A percentile compares a stretch with the other conserved stretches of the same genome.
phyloP scores from a whole-genome alignment of 2,888 invertebrate species.

The Nomada ruficornis region DNA sequence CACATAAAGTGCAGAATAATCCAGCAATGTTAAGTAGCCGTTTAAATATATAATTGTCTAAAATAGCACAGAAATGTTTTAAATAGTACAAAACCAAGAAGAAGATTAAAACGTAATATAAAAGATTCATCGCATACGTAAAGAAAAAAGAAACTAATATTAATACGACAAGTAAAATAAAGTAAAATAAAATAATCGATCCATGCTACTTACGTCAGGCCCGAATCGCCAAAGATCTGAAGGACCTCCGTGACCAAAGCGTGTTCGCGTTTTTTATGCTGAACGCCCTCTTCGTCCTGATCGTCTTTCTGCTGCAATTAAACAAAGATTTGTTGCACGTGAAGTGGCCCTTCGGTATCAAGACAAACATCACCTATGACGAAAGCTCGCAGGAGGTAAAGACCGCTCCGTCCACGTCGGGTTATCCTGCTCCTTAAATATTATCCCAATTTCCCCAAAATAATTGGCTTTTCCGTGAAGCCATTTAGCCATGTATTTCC shows the following conservation, averaged over 20 bases:
- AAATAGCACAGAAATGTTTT: background rate
- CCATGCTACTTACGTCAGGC: constrained; percentile 87
- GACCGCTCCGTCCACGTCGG: constrained; percentile 79
- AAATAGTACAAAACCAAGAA: background rate
- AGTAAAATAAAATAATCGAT: constrained; percentile 52
- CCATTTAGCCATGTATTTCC: background rate
- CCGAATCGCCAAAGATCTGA: constrained; percentile 95
- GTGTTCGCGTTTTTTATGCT: constrained; percentile 99
- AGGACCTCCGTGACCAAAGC: constrained; percentile 97
- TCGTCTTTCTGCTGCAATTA: constrained; percentile 98
- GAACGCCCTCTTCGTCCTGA: constrained; percentile 99
- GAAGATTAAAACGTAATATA: background rate
- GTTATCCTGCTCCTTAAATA: constrained; percentile 35
- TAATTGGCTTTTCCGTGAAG: background rate
- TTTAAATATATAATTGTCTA: background rate
- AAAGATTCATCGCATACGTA: background rate
- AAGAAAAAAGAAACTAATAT: constrained; percentile 6
- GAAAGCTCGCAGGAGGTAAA: constrained; percentile 96
- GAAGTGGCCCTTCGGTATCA: constrained; percentile 98
- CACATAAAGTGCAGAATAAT: no score
- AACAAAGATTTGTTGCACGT: constrained; percentile 98
- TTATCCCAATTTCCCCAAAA: background rate
- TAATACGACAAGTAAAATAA: background rate
- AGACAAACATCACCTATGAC: constrained; percentile 96
- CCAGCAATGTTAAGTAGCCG: no score